A percentile compares a stretch with the other conserved stretches of the same genome.
Evolutionary conservation across 53 echinoderm and acorn worm genomes (phyloP).

Genomic region (Echinometra lucunter): DNA sequence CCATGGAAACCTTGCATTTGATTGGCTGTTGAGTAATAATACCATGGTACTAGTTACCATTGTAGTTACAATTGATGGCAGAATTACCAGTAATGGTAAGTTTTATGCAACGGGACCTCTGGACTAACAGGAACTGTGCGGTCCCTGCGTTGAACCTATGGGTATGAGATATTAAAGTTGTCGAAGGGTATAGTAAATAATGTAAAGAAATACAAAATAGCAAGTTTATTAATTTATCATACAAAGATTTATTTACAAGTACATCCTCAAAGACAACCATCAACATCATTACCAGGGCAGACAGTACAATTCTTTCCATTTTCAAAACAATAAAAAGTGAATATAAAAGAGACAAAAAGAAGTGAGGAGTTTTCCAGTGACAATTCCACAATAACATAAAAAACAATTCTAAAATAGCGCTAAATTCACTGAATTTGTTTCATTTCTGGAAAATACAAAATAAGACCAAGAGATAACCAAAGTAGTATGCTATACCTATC

Average conservation of each 20-base stretch:
- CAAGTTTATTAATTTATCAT: background rate
- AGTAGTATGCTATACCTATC: no score
- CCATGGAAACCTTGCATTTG: no score
- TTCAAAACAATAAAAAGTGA: background rate
- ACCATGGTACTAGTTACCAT: no score
- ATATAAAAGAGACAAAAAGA: background rate
- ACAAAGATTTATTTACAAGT: constrained; percentile 32
- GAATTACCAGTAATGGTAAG: no score
- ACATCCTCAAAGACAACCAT: background rate
- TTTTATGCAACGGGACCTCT: no score
- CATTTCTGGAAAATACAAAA: background rate
- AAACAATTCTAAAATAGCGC: background rate
- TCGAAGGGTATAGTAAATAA: no score
- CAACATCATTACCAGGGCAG: background rate
- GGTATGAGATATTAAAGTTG: no score
- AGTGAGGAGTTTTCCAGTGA: background rate
- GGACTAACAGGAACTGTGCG: no score
- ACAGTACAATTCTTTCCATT: background rate
- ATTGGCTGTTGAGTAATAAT: no score
- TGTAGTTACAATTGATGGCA: no score
- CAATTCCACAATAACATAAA: background rate
- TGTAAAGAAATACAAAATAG: background rate
- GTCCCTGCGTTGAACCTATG: no score
- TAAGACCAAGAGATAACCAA: background rate
- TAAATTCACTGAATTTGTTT: background rate